These are phyloP conservation scores for Luscinia megarhynchos DNA, from an alignment of 2,797 vertebrate species.

Conservation along the genomic window DNA sequence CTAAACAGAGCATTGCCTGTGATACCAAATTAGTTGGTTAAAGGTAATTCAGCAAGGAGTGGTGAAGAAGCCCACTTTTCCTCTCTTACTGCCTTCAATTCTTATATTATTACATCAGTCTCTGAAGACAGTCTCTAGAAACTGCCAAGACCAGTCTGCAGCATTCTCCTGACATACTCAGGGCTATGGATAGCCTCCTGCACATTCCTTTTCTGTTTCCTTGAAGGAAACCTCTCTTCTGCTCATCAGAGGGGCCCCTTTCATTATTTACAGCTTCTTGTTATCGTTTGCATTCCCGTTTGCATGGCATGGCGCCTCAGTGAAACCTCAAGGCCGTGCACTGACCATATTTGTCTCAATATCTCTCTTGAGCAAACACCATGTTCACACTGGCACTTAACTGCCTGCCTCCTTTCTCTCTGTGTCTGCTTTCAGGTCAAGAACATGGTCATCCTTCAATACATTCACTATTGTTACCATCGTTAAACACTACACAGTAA, in stretches of 20 bases:
- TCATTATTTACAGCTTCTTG: constrained; percentile 8
- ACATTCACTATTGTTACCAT: not conserved
- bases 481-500: not conserved
- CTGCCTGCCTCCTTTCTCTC: not conserved
- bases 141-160: not conserved
- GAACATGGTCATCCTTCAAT: not conserved
- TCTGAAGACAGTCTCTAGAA: not conserved
- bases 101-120: not conserved
- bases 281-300: not conserved
- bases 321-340: not conserved
- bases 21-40: not conserved
- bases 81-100: not conserved
- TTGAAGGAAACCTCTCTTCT: not conserved
- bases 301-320: not conserved
- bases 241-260: not conserved
- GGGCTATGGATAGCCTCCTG: not conserved
- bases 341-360: not conserved
- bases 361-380: not conserved
- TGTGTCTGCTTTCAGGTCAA: not conserved
- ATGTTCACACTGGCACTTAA: not conserved
- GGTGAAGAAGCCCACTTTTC: not conserved
- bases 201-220: not conserved
- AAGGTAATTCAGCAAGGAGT: not conserved
- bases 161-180: not conserved
- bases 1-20: not conserved